phyloP scores from a whole-genome alignment of 2,113 vertebrate species.

The Periophthalmodon schlosseri region DNA sequence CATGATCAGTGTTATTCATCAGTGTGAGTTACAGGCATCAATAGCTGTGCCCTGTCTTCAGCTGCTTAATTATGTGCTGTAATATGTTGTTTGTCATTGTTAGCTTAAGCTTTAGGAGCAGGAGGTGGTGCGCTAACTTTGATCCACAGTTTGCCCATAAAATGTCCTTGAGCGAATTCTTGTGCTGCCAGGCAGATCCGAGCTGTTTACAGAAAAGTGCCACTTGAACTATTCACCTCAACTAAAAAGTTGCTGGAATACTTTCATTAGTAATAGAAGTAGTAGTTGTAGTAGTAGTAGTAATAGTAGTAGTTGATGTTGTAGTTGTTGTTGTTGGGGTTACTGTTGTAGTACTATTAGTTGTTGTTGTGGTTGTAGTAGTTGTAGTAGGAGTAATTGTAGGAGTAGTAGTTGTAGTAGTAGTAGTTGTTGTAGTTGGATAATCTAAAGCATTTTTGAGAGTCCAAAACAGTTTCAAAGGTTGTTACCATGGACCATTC shows the following conservation, averaged over 20 bases:
- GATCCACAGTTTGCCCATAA: background rate
- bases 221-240: background rate
- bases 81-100: constrained; percentile 21
- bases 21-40: constrained; percentile 32
- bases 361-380: too few relatives aligned
- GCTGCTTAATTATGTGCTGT: constrained; percentile 27
- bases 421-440: too few relatives aligned
- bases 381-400: too few relatives aligned
- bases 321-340: too few relatives aligned
- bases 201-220: background rate
- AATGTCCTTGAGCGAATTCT: background rate
- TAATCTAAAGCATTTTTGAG: too few relatives aligned
- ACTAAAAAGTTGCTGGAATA: background rate
- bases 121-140: background rate
- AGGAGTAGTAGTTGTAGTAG: too few relatives aligned
- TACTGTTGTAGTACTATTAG: too few relatives aligned
- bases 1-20: constrained; percentile 42
- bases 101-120: constrained; percentile 19
- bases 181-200: background rate
- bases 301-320: too few relatives aligned
- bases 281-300: background rate
- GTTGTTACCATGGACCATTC: too few relatives aligned
- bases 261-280: background rate
- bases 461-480: too few relatives aligned
- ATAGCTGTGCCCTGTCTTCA: constrained; percentile 21